Base-by-base conservation (phyloP, 2,797 vertebrate genomes). In the Poecilia picta region DNA sequence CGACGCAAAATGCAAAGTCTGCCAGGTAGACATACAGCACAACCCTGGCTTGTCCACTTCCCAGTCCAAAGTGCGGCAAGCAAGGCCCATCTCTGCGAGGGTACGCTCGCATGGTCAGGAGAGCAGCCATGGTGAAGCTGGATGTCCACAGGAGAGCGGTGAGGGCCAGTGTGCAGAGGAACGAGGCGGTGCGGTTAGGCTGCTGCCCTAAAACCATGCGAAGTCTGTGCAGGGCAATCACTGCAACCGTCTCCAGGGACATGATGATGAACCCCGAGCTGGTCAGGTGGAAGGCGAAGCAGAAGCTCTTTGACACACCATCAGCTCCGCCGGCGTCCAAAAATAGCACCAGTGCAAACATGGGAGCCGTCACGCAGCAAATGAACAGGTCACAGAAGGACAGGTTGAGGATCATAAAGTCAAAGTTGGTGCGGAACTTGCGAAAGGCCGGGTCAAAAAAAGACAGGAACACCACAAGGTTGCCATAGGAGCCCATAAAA, bases 331-430 rank as follows among this genome's bases (percentile, higher is more conserved):
- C 94, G 0, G 97, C 95, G 8, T 96, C 97, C 59, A 98, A 93
- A 93, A 98, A 98, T 75, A 98, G 96, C 74, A 97, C 96, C 20
- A 98, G 95, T 0, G 97, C 96, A 31, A 99, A 98, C 97, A 98
- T 98, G 83, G 98, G 98, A 0, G 97, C 96, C 0, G 97, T 97
- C 86, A 98, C 96, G 0, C 97, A 98, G 43, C 98, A 99, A 20
- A 99, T 97, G 88, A 99, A 98, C 87, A 99, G 95, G 89, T 99
- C 98, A 1, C 98, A 99, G 92, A 99, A 98, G 77, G 98, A 98
- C 64, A 99, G 91, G 91, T 99, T 99, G 89, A 99, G 96, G 92
- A 99, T 97, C 98, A 99, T 98, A 91, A 99, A 98, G 92, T 99
- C 98, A 36, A 99, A 99, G 94, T 99, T 97, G 87, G 98, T 99